Evolutionary conservation across 2,797 vertebrate genomes (phyloP).

Genomic region (Microcaecilia unicolor): DNA sequence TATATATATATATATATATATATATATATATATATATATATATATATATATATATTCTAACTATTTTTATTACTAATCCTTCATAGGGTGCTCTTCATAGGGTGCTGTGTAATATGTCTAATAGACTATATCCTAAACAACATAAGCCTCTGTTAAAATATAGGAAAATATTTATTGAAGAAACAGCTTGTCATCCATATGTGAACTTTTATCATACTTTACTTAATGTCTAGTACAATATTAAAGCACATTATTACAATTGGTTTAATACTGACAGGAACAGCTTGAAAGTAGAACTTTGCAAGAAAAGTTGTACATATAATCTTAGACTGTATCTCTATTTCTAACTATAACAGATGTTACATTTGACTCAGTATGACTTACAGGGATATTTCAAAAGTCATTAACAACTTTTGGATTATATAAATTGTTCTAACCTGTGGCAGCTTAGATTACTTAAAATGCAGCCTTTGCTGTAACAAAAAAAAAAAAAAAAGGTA

Average conservation of each 20-base stretch:
- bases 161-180: conserved; percentile 63
- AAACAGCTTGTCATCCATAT: conserved; percentile 67
- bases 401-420: conserved; percentile 43
- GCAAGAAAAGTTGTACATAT: conserved; percentile 40
- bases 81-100: conserved; percentile 13
- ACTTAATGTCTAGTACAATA: conserved; percentile 60
- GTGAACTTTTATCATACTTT: conserved; percentile 68
- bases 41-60: too few relatives aligned
- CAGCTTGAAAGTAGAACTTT: conserved; percentile 58
- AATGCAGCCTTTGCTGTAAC: too few relatives aligned
- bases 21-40: too few relatives aligned
- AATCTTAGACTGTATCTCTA: conserved; percentile 39
- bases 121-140: conserved; percentile 33
- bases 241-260: conserved; percentile 60
- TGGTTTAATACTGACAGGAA: conserved; percentile 57
- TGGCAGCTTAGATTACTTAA: too few relatives aligned
- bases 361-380: conserved; percentile 42
- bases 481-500: too few relatives aligned
- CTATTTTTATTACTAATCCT: conserved; percentile 11
- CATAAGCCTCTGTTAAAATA: conserved; percentile 51
- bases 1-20: too few relatives aligned
- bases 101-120: conserved; percentile 29
- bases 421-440: conserved; percentile 37
- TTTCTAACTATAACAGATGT: conserved; percentile 60
- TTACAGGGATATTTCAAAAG: conserved; percentile 40